Evolutionary conservation across 2,113 vertebrate genomes (phyloP).

Genomic region (Chaenogobius annularis): DNA sequence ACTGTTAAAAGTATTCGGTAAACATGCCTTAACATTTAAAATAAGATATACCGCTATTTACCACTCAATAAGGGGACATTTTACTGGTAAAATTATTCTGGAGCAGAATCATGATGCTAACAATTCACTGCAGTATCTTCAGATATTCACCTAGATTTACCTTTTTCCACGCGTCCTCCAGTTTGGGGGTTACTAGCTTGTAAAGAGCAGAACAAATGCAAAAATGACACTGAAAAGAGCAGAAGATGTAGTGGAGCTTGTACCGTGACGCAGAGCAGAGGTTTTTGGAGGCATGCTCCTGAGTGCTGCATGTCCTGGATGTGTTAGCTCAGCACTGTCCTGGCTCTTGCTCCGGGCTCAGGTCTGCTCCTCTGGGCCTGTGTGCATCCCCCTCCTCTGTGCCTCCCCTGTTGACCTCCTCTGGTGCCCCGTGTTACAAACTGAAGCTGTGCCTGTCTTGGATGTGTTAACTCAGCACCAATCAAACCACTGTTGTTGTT

Average conservation of each 20-base stretch:
- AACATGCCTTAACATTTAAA: too few species aligned
- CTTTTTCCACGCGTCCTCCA: too few species aligned
- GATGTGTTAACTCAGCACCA: constrained; percentile 61
- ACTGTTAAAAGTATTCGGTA: too few species aligned
- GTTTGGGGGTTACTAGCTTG: too few species aligned
- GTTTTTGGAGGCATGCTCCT: constrained; percentile 1
- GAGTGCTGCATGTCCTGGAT: neutral
- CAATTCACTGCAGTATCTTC: too few species aligned
- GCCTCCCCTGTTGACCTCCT: constrained; percentile 33
- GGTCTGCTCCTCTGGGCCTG: neutral
- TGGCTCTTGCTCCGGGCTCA: neutral
- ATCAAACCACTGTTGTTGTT: constrained; percentile 63
- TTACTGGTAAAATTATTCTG: too few species aligned
- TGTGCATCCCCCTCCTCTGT: neutral
- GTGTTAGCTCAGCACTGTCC: neutral
- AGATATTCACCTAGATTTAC: too few species aligned
- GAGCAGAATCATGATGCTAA: too few species aligned
- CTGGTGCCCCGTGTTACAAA: too few species aligned
- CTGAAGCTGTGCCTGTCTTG: neutral
- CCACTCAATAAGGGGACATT: too few species aligned
- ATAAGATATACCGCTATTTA: too few species aligned
- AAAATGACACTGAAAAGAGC: neutral
- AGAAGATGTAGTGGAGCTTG: neutral
- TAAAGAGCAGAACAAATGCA: neutral
- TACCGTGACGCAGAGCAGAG: too few species aligned